Conservation (phyloP, 2,113 vertebrate genomes). For the Epinephelus fuscoguttatus region DNA sequence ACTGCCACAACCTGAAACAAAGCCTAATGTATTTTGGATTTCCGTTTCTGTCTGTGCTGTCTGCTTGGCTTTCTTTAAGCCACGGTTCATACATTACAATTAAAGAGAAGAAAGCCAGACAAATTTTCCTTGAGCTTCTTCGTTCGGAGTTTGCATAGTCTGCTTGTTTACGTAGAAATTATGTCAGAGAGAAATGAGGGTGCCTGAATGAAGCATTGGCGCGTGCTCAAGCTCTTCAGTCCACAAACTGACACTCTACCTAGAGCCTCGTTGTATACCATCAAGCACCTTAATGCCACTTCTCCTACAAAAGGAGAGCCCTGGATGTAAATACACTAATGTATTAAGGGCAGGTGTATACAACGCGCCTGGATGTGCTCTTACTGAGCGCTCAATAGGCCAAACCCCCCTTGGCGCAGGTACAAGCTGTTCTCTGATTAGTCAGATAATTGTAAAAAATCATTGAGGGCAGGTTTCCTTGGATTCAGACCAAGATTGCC, state of each 20-base stretch:
- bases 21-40: neutral
- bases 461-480: constrained; percentile 36
- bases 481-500: constrained; percentile 39
- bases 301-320: neutral
- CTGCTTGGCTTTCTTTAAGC: neutral
- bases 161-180: neutral
- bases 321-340: neutral
- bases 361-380: neutral
- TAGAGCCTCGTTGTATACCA: neutral
- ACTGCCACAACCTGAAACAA: neutral
- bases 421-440: constrained; percentile 53
- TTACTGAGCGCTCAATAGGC: constrained; percentile 17
- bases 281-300: neutral
- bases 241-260: neutral
- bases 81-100: neutral
- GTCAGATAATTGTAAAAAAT: constrained; percentile 53
- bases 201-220: neutral
- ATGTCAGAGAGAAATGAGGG: neutral
- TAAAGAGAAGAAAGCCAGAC: neutral
- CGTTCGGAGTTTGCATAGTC: neutral
- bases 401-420: constrained; percentile 52
- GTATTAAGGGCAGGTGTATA: neutral
- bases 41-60: neutral
- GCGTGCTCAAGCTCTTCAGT: too few species aligned
- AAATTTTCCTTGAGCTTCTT: neutral